These are phyloP conservation scores for Danio aesculapii DNA, from an alignment of 2,797 vertebrate genomes.

Conservation along the genomic window DNA sequence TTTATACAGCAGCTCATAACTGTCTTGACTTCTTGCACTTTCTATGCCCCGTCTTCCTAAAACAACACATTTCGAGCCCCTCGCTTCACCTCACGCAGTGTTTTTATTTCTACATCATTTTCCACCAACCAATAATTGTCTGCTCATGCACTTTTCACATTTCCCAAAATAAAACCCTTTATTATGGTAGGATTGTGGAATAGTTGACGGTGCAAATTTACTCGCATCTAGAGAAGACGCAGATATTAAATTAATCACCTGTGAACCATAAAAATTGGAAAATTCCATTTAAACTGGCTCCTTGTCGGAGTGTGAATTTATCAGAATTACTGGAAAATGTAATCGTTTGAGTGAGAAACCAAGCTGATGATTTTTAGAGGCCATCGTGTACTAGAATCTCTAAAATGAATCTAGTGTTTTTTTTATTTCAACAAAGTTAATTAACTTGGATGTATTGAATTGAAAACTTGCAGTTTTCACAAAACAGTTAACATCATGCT, in stretches of 20 bases:
- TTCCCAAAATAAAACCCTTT: conserved; percentile 21
- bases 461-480: no score
- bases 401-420: no score
- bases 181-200: neutral
- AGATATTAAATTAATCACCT: neutral
- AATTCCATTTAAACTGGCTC: neutral
- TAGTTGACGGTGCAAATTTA: neutral
- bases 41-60: neutral
- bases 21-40: conserved; percentile 16
- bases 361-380: no score
- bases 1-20: neutral
- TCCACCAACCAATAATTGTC: neutral
- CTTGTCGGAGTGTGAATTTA: neutral
- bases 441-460: no score
- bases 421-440: no score
- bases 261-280: neutral
- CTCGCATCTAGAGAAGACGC: neutral
- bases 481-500: no score
- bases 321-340: neutral
- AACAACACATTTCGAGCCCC: conserved; percentile 15
- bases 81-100: neutral
- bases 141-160: conserved; percentile 20
- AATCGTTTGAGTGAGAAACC: no score
- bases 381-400: no score
- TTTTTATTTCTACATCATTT: neutral